Conservation (phyloP, 2,888 invertebrate species). For the Diadegma fenestrale region DNA sequence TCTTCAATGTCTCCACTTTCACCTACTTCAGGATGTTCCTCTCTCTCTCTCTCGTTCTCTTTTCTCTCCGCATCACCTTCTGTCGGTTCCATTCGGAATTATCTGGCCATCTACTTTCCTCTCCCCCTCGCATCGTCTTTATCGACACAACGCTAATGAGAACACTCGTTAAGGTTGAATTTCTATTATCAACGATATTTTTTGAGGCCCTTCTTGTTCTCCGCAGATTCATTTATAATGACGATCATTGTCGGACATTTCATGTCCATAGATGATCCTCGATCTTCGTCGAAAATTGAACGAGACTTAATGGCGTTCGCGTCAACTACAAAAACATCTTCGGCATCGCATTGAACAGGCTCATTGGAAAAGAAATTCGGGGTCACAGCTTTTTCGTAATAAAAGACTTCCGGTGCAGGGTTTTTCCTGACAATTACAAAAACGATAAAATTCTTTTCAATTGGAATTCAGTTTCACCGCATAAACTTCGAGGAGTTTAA, state of each 20-base stretch:
- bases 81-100: background rate
- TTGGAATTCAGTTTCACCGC: background rate
- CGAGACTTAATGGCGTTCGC: background rate
- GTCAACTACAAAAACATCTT: slow-evolving; percentile 5
- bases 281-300: background rate
- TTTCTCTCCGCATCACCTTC: background rate
- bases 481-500: background rate
- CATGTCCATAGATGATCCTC: background rate
- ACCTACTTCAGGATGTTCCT: background rate
- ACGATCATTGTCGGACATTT: background rate
- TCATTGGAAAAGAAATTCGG: background rate
- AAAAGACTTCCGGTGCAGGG: background rate
- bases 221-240: background rate
- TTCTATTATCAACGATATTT: background rate
- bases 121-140: background rate
- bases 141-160: slow-evolving; percentile 23
- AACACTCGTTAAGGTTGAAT: slow-evolving; percentile 14
- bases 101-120: background rate
- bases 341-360: background rate
- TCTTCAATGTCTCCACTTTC: background rate
- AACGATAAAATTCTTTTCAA: background rate
- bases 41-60: background rate
- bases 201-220: background rate
- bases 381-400: background rate
- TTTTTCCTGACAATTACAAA: background rate